Evolutionary conservation across 2,113 vertebrate genomes (phyloP), one percentile per base, ranked within the genome.

Genomic region (Panthera leo): DNA sequence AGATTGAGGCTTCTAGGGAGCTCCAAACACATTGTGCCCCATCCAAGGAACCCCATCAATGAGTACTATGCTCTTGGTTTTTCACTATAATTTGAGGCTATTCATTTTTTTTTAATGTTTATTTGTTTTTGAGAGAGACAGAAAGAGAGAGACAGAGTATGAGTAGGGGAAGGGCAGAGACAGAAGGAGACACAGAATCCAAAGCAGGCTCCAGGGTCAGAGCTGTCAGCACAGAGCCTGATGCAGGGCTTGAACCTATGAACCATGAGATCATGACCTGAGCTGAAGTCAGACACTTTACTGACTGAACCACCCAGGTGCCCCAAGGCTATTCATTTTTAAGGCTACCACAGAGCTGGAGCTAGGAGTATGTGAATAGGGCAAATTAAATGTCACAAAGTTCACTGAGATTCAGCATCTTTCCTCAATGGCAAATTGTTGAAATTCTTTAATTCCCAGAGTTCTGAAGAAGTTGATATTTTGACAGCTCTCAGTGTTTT

Each of bases 351-450:
- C 3, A 70, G 36, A 67, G 6, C 5, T 55, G 2, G 6, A 3
- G 6, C 39, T 36, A 36, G 3, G 25, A 0, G 3, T 3, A 5
- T 25, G 8, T 7, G 2, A 48, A 55, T 7, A 85, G 25, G 16
- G 12, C 6, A 48, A 80, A 67, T 18, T 36, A 31, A 96, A 67
- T 80, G 36, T 87, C 51, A 71, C 6, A 71, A 88, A 51, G 2
- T 2, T 96, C 29, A 45, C 14, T 51, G 19, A 82, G 15, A 70
- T 53, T 63, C 16, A 76, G 11, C 10, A 48, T 21, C 70, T 83
- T 85, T 39, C 42, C 31, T 89, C 9, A 79, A 34, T 2, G 2
- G 79, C 0, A 19, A 92, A 53, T 92, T 70, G 31, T 53, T 95
- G 15, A 23, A 80, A 53, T 12, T 1, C 13, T 71, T 83, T 95